Percentiles rank a stretch among this genome's conserved stretches.
Evolutionary conservation across 2,113 vertebrate genomes (phyloP).

Genomic region (Pitta sordida): DNA sequence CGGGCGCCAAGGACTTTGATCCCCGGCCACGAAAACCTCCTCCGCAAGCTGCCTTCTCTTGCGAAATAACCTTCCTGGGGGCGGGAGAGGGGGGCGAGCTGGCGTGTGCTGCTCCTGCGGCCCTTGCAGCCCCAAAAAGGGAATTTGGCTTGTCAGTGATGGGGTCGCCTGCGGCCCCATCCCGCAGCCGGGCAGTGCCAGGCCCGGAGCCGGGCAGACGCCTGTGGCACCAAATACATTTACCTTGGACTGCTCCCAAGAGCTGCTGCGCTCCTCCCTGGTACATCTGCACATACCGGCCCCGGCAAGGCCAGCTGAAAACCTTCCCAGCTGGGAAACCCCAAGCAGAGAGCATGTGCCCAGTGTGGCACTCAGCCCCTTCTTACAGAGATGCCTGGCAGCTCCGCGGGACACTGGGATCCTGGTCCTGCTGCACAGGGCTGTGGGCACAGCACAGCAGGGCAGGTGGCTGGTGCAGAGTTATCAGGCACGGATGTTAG

Average conservation of each 20-base stretch:
- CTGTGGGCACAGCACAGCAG: not conserved
- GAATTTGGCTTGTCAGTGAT: accelerated
- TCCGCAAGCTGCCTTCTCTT: not conserved
- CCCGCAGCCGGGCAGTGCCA: not conserved
- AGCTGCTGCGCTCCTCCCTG: not conserved
- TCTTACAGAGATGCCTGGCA: not conserved
- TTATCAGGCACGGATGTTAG: not conserved
- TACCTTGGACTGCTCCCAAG: not conserved
- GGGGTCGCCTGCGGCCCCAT: not conserved
- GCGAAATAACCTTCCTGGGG: not conserved
- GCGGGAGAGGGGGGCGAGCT: not conserved
- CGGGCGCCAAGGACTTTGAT: not conserved
- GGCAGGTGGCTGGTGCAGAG: accelerated
- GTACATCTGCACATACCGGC: not conserved
- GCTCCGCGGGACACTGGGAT: not conserved
- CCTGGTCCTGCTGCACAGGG: not conserved
- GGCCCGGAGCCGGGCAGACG: not conserved
- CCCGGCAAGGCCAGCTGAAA: not conserved
- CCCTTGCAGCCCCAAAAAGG: not conserved
- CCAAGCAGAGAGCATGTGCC: not conserved
- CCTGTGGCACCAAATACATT: not conserved
- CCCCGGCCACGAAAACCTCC: constrained; percentile 8
- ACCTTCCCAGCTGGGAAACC: not conserved
- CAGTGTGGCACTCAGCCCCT: not conserved
- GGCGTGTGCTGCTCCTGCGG: not conserved